Conservation (phyloP, 1,140 invertebrate genomes). For the Drosophila mojavensis region DNA sequence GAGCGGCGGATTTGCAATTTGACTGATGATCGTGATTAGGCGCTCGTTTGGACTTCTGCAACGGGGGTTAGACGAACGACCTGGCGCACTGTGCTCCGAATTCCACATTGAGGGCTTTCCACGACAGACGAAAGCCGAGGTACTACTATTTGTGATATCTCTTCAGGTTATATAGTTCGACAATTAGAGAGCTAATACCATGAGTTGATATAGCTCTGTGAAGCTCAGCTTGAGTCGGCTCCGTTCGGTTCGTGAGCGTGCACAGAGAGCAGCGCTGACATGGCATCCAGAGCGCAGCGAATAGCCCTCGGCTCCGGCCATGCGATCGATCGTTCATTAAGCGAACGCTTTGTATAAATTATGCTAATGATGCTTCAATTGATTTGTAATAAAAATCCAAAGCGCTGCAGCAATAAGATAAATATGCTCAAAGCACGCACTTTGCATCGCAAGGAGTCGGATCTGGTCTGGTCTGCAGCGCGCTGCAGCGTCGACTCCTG, state of each 20-base stretch:
- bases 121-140: not conserved
- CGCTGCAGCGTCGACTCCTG: slow-evolving; percentile 20
- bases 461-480: slow-evolving; percentile 14
- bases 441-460: slow-evolving; percentile 35
- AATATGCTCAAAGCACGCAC: slow-evolving; percentile 83
- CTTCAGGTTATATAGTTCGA: not conserved
- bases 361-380: slow-evolving; percentile 84
- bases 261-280: not conserved
- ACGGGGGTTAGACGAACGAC: not conserved
- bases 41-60: slow-evolving; percentile 18
- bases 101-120: not conserved
- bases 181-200: too few species aligned
- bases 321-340: slow-evolving; percentile 77
- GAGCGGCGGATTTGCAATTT: slow-evolving; percentile 68
- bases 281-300: slow-evolving; percentile 11
- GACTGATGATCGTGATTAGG: slow-evolving; percentile 83
- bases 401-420: slow-evolving; percentile 77
- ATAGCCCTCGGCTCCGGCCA: slow-evolving; percentile 18
- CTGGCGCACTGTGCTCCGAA: not conserved
- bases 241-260: slow-evolving; percentile 2
- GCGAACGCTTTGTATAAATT: slow-evolving; percentile 84
- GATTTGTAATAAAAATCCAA: slow-evolving; percentile 84
- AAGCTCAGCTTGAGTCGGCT: not conserved
- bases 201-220: too few species aligned
- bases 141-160: not conserved